Percentiles rank a stretch among this genome's conserved stretches.
Conservation (phyloP, 1,140 invertebrate genomes). For the Heliothis virescens region DNA sequence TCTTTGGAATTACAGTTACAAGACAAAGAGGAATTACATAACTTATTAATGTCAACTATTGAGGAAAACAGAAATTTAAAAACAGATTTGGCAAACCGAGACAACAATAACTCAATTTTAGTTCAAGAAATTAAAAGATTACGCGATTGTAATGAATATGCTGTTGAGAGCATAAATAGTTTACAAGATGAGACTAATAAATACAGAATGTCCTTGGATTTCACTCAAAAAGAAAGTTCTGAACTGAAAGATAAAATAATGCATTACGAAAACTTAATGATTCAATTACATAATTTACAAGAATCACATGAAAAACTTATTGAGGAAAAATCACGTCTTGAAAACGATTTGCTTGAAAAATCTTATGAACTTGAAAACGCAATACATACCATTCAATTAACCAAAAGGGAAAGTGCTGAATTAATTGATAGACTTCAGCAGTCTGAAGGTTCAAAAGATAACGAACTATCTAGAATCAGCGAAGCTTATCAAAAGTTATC, state of each 20-base stretch:
- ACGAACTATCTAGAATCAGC: constrained; percentile 56
- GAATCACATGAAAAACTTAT: constrained; percentile 60
- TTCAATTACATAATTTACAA: constrained; percentile 64
- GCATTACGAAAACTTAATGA: constrained; percentile 60
- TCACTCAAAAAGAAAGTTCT: constrained; percentile 66
- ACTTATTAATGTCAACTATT: constrained; percentile 47
- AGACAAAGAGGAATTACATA: constrained; percentile 52
- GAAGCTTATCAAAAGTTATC: constrained; percentile 46
- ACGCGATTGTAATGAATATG: constrained; percentile 58
- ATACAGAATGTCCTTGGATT: constrained; percentile 68
- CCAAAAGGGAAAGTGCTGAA: constrained; percentile 69
- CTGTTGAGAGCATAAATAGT: constrained; percentile 59
- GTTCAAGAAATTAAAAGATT: constrained; percentile 70
- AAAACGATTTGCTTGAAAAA: constrained; percentile 65
- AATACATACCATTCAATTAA: constrained; percentile 59
- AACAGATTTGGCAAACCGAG: constrained; percentile 49
- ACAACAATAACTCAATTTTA: constrained; percentile 61
- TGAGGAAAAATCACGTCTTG: constrained; percentile 65
- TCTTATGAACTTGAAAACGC: constrained; percentile 63
- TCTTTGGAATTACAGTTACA: constrained; percentile 37
- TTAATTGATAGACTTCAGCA: constrained; percentile 62
- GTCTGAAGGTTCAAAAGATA: constrained; percentile 62
- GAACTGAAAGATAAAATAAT: constrained; percentile 62
- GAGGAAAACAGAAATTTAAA: constrained; percentile 57
- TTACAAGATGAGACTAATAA: constrained; percentile 67